These are phyloP conservation scores for Carcharodon carcharias DNA, from an alignment of 2,797 vertebrate species.

Conservation along the genomic window DNA sequence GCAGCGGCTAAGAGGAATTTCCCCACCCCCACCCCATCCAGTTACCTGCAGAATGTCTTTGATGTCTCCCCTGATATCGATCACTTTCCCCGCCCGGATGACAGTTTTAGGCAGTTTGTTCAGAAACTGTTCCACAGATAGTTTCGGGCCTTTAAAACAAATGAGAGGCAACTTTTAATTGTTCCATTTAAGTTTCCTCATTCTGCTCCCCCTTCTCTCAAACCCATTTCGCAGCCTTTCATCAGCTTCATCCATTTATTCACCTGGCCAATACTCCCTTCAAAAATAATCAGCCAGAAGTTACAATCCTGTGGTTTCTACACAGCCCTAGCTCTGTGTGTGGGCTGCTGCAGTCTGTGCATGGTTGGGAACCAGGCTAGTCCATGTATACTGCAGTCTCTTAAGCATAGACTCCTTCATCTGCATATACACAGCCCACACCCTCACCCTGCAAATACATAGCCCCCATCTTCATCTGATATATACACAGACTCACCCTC, in stretches of 20 bases:
- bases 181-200: background rate
- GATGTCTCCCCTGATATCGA: slow-evolving; percentile 56
- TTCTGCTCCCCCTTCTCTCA: background rate
- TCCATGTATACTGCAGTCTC: background rate
- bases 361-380: background rate
- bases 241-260: background rate
- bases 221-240: background rate
- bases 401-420: background rate
- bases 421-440: no score
- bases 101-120: slow-evolving; percentile 58
- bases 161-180: background rate
- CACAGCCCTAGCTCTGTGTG: background rate
- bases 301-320: background rate
- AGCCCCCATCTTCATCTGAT: background rate
- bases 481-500: background rate
- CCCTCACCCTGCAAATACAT: no score
- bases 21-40: background rate
- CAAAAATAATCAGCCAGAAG: background rate
- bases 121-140: slow-evolving; percentile 61
- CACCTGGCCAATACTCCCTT: background rate
- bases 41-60: slow-evolving; percentile 63
- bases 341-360: background rate
- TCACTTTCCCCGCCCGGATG: slow-evolving; percentile 57
- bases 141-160: slow-evolving; percentile 52
- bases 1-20: background rate